Conservation (phyloP, 2,888 invertebrate species). For the Odontothrips loti region DNA sequence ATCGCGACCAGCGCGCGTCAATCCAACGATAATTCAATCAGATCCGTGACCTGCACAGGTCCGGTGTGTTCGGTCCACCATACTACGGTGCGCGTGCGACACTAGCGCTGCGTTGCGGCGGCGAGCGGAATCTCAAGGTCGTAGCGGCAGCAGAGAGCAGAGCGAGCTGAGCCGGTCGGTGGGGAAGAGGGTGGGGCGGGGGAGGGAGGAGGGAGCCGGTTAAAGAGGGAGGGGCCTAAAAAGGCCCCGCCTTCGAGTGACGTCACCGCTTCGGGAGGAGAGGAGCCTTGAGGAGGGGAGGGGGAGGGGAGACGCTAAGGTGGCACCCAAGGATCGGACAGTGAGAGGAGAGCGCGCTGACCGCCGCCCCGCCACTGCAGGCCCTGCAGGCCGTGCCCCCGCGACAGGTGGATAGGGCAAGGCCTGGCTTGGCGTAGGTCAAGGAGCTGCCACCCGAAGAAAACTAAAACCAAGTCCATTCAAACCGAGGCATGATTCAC, state of each 20-base stretch:
- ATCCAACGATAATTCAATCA: too few relatives aligned
- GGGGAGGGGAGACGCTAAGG: slow-evolving; percentile 32
- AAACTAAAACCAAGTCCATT: too few relatives aligned
- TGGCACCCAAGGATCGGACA: slow-evolving; percentile 46
- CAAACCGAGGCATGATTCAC: too few relatives aligned
- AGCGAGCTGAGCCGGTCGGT: slow-evolving; percentile 33
- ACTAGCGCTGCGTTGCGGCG: not conserved
- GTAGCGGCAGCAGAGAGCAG: slow-evolving; percentile 37
- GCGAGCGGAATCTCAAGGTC: slow-evolving; percentile 41
- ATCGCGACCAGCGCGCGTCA: too few relatives aligned
- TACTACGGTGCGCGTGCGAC: not conserved
- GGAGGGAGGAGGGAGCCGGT: slow-evolving; percentile 36
- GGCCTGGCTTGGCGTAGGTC: not conserved
- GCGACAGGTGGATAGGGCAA: not conserved
- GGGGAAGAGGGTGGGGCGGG: slow-evolving; percentile 34
- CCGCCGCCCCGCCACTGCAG: not conserved
- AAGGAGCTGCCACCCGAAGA: not conserved
- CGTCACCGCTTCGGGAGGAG: slow-evolving; percentile 38
- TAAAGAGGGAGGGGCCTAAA: slow-evolving; percentile 44
- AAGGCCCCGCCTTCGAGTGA: slow-evolving; percentile 36
- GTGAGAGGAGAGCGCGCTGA: slow-evolving; percentile 38
- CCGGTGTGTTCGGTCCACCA: not conserved
- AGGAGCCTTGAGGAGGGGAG: slow-evolving; percentile 42
- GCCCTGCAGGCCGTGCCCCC: not conserved
- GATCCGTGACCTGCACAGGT: not conserved